Base-by-base conservation (phyloP, 2,888 invertebrate genomes). In the Erebia epiphron region DNA sequence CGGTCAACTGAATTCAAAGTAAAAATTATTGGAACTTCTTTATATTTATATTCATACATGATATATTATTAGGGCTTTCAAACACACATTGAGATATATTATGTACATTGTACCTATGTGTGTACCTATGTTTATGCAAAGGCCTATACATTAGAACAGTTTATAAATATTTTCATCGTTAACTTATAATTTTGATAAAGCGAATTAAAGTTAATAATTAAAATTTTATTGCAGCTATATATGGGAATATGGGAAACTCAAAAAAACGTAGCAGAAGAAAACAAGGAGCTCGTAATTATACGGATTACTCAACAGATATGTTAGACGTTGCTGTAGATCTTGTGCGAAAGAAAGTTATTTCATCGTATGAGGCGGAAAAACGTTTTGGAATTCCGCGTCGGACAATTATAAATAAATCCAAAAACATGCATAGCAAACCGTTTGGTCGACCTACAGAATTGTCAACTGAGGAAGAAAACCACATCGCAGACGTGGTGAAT, bases 311-410 rank as follows among this genome's bases (percentile, higher is more conserved):
- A 46, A 69, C 60, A 26, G 67, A 69, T 60, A 69, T 67, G 64
- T 64, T 72, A 60, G 49, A 68, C 43, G n/a, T 69, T 46, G 72
- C 67, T 50, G 69, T 61, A 50, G 65, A 69, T 67, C 50, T 64
- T 10, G 69, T 72, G 52, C 57, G 43, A 63, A 58, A 67, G 35
- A 69, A 69, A 67, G 21, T 14, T 13, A 63, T 72, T 56, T 66
- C 69, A 13, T 67, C 63, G 9, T 67, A 63, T 54, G 69, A 69
- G 49, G 72, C 76, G 10, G 73, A 75, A 70, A 76, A 76, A 46
- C 71, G 72, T 18, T 76, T 76, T 57, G 76, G 72, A 1, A 76
- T 76, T 46, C 74, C 74, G 0, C 62, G 73, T 14, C 71, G 75
- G 21, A 75, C 75, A 8, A 76, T 75, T 67, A 9, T 72, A 5